Percentiles rank a stretch among this genome's conserved stretches.
phyloP scores from a whole-genome alignment of 2,797 vertebrate genomes.

The Columba guinea region DNA sequence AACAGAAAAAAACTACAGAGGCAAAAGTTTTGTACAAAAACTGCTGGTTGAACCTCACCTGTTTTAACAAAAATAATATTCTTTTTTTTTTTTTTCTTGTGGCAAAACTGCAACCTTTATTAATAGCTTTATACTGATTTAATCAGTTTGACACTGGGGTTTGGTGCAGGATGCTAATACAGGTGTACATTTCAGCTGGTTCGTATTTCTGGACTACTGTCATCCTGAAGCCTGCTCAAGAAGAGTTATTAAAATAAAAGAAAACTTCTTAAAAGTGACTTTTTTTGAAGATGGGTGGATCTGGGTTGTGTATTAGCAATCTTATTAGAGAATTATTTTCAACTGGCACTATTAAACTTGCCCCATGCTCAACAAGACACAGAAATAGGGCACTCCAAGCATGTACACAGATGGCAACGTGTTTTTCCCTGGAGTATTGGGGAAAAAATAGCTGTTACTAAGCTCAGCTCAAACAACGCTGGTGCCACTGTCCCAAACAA shows the following conservation, averaged over 20 bases:
- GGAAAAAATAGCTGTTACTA: background rate
- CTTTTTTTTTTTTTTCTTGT: background rate
- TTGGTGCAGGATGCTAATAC: background rate
- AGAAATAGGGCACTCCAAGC: constrained; percentile 1
- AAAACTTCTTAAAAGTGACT: background rate
- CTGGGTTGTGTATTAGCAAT: background rate
- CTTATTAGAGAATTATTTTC: background rate
- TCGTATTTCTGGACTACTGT: background rate
- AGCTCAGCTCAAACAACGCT: background rate
- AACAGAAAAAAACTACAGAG: background rate
- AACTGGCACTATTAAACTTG: constrained; percentile 22
- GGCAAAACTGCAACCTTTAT: background rate
- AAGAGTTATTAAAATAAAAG: background rate
- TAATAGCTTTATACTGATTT: background rate
- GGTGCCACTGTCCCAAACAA: background rate
- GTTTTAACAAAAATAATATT: background rate
- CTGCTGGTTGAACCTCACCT: background rate
- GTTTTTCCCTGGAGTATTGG: background rate
- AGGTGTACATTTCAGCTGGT: background rate
- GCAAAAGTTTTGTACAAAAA: background rate
- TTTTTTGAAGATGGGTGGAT: background rate
- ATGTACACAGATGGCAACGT: background rate
- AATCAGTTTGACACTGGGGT: background rate
- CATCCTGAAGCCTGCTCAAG: background rate
- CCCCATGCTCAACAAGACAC: background rate